Percentiles rank a stretch among this genome's conserved stretches.
phyloP scores from a whole-genome alignment of 2,888 invertebrate genomes.

The Trisateles emortualis region DNA sequence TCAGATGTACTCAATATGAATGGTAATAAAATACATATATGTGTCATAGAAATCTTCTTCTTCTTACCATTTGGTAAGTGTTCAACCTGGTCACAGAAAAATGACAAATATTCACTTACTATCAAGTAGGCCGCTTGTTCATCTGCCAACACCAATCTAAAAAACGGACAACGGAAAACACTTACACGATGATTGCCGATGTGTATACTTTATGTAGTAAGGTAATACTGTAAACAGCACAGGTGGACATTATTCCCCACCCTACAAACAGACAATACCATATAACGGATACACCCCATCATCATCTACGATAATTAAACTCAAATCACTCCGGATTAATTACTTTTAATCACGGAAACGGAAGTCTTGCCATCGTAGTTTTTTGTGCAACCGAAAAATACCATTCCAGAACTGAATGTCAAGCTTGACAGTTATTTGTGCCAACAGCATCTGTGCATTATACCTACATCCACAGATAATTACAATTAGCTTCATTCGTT shows the following conservation, averaged over 20 bases:
- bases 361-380: slow-evolving; percentile 68
- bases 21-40: too few relatives aligned
- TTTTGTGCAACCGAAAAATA: slow-evolving; percentile 60
- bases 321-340: slow-evolving; percentile 78
- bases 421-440: slow-evolving; percentile 55
- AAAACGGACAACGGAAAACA: too few relatives aligned
- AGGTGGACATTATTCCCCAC: slow-evolving; percentile 1
- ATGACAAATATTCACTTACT: too few relatives aligned
- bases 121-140: too few relatives aligned
- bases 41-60: too few relatives aligned
- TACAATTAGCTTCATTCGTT: slow-evolving; percentile 32
- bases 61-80: too few relatives aligned
- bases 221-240: too few relatives aligned
- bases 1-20: too few relatives aligned
- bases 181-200: too few relatives aligned
- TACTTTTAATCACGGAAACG: slow-evolving; percentile 82
- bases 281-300: slow-evolving; percentile 69
- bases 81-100: too few relatives aligned
- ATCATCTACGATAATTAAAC: slow-evolving; percentile 77
- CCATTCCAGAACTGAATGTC: slow-evolving; percentile 68
- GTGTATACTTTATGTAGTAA: too few relatives aligned
- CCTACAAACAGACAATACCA: slow-evolving; percentile 22
- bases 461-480: slow-evolving; percentile 28
- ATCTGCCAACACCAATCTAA: too few relatives aligned
- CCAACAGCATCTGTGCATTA: slow-evolving; percentile 44